A percentile compares a stretch with the other conserved stretches of the same genome.
phyloP scores from a whole-genome alignment of 1,140 invertebrate genomes.

The Rhyacophila brunnea region DNA sequence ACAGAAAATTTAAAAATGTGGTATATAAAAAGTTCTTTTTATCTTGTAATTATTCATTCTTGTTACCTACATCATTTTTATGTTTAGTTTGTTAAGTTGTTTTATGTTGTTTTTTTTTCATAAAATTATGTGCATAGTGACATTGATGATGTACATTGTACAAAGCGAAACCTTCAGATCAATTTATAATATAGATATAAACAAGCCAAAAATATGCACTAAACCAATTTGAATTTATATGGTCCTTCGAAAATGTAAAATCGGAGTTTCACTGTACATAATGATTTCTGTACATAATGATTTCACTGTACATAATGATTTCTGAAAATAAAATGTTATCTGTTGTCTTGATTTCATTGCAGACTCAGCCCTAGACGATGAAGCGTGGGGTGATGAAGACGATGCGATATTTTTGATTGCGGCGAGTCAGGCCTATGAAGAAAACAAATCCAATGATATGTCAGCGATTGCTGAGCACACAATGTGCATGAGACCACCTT shows the following conservation, averaged over 20 bases:
- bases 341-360: slow-evolving; percentile 1
- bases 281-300: neutral
- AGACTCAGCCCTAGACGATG: neutral
- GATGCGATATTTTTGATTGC: slow-evolving; percentile 49
- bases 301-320: neutral
- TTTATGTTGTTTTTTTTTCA: neutral
- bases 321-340: neutral
- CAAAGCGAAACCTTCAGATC: neutral
- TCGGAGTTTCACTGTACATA: neutral
- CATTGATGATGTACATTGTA: neutral
- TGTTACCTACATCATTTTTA: too few species aligned
- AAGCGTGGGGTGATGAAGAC: slow-evolving; percentile 10
- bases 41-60: too few species aligned
- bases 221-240: neutral
- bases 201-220: neutral
- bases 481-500: slow-evolving; percentile 41
- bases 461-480: slow-evolving; percentile 41
- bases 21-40: too few species aligned
- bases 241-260: neutral
- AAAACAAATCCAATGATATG: slow-evolving; percentile 31
- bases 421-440: slow-evolving; percentile 50
- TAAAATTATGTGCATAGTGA: neutral
- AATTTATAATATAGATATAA: neutral
- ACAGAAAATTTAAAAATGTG: too few species aligned
- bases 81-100: too few species aligned